phyloP scores from a whole-genome alignment of 1,140 invertebrate genomes.

The Drosophila albomicans region DNA sequence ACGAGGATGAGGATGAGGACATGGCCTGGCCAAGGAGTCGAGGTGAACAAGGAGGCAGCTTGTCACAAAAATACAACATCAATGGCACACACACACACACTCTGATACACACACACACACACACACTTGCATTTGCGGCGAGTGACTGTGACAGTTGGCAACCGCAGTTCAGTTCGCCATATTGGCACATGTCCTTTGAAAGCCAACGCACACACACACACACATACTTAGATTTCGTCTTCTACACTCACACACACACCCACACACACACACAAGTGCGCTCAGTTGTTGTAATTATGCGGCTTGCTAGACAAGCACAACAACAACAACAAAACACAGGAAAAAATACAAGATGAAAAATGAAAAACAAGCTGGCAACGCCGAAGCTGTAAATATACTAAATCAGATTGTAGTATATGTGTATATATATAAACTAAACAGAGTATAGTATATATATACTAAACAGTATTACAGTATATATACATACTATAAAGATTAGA shows the following conservation, averaged over 20 bases:
- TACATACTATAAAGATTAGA: no score
- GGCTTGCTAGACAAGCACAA: slow-evolving; percentile 49
- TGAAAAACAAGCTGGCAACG: slow-evolving; percentile 13
- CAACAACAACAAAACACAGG: not conserved
- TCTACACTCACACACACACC: slow-evolving; percentile 4
- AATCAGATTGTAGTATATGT: no score
- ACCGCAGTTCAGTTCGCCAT: slow-evolving; percentile 68
- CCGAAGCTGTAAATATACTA: not conserved
- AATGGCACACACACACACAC: slow-evolving; percentile 59
- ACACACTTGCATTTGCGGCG: slow-evolving; percentile 20
- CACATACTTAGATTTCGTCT: not conserved
- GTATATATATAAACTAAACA: no score
- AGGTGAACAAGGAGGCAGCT: not conserved
- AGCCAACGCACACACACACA: slow-evolving; percentile 6
- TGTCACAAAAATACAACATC: slow-evolving; percentile 48
- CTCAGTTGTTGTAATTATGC: slow-evolving; percentile 72
- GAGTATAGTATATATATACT: no score
- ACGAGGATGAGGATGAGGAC: not conserved
- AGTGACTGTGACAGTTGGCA: slow-evolving; percentile 46
- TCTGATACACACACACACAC: slow-evolving; percentile 9
- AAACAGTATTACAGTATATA: no score
- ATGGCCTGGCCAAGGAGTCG: slow-evolving; percentile 3
- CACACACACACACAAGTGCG: not conserved
- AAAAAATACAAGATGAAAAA: slow-evolving; percentile 16
- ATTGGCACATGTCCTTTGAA: slow-evolving; percentile 80